Base-by-base conservation (phyloP, 2,797 vertebrate genomes). In the Neomorphus geoffroyi region DNA sequence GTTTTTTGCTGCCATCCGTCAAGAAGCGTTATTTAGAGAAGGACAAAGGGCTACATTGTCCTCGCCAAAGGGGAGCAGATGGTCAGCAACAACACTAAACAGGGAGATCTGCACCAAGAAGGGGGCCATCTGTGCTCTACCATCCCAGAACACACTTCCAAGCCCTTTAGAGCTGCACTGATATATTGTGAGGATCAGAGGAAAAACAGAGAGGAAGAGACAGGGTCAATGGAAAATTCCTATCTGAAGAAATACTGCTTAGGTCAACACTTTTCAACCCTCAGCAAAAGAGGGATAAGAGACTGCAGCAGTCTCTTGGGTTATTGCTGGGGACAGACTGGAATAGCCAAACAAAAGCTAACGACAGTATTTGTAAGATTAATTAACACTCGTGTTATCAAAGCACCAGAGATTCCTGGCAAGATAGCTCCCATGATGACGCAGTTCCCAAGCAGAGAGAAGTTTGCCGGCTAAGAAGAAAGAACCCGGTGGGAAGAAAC, bases 61-160 rank as follows among this genome's bases (percentile, higher is more conserved):
- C 85, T 77, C 11, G 39, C 91, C 88, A 89, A 87, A 71, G 91
- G 53, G 75, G 45, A 94, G 87, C 93, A 95, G 94, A 93, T 78
- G 95, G 94, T 69, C 82, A 83, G 85, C 39, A 67, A 12, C 80
- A 75, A 19, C 77, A 78, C 77, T 61, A 82, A 92, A 60, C 51
- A 75, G 88, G 72, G 80, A 91, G 83, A 71, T 65, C 41, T 7
- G 56, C 48, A 70, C 37, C 0, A 7, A 67, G 83, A 14, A 83
- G 72, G 71, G 70, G 45, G 26, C 95, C 95, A 94, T 94, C 88
- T 93, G 95, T 88, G 85, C 90, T 80, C 75, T 39, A 58, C 77
- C 32, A 9, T 33, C 70, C 83, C 77, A 45, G 62, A 70, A 54
- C 67, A 24, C 24, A 66, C 17, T 28, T 71, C 56, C 30, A 32